These are phyloP conservation scores for Megalurothrips usitatus DNA, from an alignment of 2,888 invertebrate genomes.

Conservation along the genomic window DNA sequence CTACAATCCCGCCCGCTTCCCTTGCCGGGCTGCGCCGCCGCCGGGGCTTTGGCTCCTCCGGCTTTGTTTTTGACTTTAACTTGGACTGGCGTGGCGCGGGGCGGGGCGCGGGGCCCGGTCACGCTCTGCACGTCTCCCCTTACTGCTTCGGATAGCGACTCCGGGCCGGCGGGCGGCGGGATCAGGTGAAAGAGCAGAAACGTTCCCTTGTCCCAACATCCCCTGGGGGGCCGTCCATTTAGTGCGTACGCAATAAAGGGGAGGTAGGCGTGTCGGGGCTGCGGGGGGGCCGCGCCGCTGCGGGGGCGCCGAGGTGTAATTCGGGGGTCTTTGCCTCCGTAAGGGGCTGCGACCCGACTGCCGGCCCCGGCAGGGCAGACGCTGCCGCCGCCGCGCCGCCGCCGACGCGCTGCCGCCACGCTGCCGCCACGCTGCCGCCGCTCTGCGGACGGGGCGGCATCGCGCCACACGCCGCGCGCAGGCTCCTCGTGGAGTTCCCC, in stretches of 20 bases:
- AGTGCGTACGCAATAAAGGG: conserved; percentile 12
- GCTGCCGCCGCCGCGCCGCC: too few species aligned
- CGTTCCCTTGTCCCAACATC: neutral
- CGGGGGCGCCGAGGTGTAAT: too few species aligned
- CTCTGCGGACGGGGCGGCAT: too few species aligned
- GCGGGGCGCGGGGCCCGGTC: neutral
- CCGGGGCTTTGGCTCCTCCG: neutral
- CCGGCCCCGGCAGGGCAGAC: too few species aligned
- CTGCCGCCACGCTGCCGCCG: too few species aligned
- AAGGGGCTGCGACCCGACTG: too few species aligned
- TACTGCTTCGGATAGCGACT: neutral
- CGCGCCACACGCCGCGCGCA: too few species aligned
- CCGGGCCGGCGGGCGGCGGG: neutral
- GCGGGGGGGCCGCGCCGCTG: neutral
- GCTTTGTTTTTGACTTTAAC: conserved; percentile 2
- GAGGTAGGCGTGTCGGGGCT: neutral
- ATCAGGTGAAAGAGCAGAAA: conserved; percentile 1
- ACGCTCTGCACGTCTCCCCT: neutral
- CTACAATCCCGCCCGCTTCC: neutral
- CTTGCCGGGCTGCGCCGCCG: neutral
- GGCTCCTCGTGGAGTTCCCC: too few species aligned
- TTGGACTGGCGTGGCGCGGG: neutral
- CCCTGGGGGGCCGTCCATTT: conserved; percentile 18
- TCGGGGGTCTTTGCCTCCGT: too few species aligned
- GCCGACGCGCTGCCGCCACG: too few species aligned